Conservation (phyloP, 1,140 invertebrate genomes). For the Lanistes nyassanus region DNA sequence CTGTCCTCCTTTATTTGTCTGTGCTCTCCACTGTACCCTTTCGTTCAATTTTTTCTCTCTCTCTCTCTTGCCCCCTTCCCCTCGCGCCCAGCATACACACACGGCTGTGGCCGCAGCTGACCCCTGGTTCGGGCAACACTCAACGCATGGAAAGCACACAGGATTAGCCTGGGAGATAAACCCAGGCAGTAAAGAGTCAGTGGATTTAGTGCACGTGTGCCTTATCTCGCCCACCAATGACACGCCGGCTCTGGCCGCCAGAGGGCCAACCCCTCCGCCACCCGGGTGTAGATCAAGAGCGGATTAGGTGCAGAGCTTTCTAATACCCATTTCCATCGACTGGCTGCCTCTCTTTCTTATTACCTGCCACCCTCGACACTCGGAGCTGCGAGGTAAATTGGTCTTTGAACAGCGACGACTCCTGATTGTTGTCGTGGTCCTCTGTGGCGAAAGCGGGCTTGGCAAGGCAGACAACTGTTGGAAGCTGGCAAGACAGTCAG, state of each 20-base stretch:
- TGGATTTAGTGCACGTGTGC: constrained; percentile 17
- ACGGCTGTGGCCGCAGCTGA: no score
- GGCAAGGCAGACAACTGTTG: no score
- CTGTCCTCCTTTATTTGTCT: no score
- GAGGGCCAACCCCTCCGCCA: background rate
- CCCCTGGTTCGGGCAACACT: no score
- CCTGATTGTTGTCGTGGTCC: no score
- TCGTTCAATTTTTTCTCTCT: no score
- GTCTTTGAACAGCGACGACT: constrained; percentile 10
- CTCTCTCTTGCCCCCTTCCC: no score
- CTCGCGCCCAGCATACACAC: no score
- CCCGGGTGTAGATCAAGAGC: background rate
- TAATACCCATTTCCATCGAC: constrained; percentile 27
- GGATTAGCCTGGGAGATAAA: background rate
- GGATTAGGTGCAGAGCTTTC: constrained; percentile 18
- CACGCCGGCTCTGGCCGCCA: background rate
- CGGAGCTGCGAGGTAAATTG: constrained; percentile 8
- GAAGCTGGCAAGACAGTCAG: no score
- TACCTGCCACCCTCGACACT: constrained; percentile 1
- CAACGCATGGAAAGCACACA: background rate
- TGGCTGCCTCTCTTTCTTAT: constrained; percentile 18
- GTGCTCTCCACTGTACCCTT: no score
- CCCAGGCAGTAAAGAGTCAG: background rate
- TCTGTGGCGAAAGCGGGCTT: no score
- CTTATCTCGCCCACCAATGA: constrained; percentile 5